A percentile compares a stretch with the other conserved stretches of the same genome.
Conservation (phyloP, 2,888 invertebrate genomes). For the Blastobasis adustella region DNA sequence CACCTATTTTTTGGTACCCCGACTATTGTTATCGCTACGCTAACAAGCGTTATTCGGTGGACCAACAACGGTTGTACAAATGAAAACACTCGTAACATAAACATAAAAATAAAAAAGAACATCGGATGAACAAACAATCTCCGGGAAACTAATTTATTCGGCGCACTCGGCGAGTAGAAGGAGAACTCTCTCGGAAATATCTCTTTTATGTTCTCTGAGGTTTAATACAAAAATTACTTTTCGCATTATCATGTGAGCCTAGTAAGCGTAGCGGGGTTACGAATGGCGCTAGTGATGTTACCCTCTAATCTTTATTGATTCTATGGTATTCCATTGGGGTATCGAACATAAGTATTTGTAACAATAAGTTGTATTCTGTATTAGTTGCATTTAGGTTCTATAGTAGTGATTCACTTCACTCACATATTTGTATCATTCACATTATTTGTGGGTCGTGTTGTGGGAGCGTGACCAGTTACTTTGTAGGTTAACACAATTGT, state of each 20-base stretch:
- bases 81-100: constrained; percentile 51
- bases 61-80: constrained; percentile 18
- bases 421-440: too few species aligned
- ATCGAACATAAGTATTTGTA: too few species aligned
- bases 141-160: constrained; percentile 71
- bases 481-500: too few species aligned
- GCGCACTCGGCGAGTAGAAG: constrained; percentile 47
- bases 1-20: constrained; percentile 9
- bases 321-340: too few species aligned
- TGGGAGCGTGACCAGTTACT: too few species aligned
- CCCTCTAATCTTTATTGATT: too few species aligned
- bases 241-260: constrained; percentile 63
- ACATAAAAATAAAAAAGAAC: constrained; percentile 52
- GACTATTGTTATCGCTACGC: constrained; percentile 12
- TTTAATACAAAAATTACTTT: constrained; percentile 73
- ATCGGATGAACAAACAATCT: constrained; percentile 63
- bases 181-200: constrained; percentile 47
- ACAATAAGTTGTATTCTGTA: too few species aligned
- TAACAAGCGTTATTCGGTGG: constrained; percentile 17
- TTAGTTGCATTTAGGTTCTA: too few species aligned
- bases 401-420: too few species aligned
- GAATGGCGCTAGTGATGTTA: constrained; percentile 23
- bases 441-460: too few species aligned
- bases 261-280: constrained; percentile 38
- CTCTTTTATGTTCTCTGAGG: constrained; percentile 68